Evolutionary conservation across 2,888 invertebrate genomes (phyloP), one percentile per base, ranked within the genome.

Genomic region (Eueremaeus valkanovi): DNA sequence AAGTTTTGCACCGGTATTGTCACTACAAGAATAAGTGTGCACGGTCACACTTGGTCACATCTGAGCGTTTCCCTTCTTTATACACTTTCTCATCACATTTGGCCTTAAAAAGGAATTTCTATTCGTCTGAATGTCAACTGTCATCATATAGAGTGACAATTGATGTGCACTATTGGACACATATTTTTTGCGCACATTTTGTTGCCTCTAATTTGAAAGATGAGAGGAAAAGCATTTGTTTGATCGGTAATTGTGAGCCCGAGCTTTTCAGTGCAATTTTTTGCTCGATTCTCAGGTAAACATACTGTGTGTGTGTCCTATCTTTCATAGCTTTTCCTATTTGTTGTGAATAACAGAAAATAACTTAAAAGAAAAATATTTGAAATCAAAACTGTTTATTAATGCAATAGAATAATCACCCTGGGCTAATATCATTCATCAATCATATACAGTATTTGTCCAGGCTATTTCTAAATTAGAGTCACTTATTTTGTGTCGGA

Each of bases 101-200:
- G 27, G 16, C 6, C 11, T 3, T 18, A 63, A 63, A 63, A 63
- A 63, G n/a, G 3, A 18, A 18, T 18, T 33, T 18, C 33, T 3
- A 63, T 33, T 27, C 27, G 24, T 33, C 33, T 63, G 33, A 63
- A 63, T 63, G 63, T 63, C 63, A 63, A 63, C 8, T 33, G 31
- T 36, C 33, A 63, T 63, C 63, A 63, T 33, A 63, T 6, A 63
- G 63, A 18, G 63, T 63, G 63, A 29, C 63, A 33, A 29, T 63
- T 31, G 63, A 63, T 63, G 63, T 63, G 63, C 31, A n/a, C 63
- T 63, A 63, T 63, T 33, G 33, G 33, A 63, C 33, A 33, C 16
- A 16, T 33, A 63, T 13, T 63, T 33, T 63, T n/a, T n/a, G n/a
- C n/a, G n/a, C 63, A 63, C 55, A 27, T 27, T 55, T 27, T 13